Evolutionary conservation across 30 jellyfish, hydroid and myxozoan species (phyloP).

Genomic region (Catostylus mosaicus): DNA sequence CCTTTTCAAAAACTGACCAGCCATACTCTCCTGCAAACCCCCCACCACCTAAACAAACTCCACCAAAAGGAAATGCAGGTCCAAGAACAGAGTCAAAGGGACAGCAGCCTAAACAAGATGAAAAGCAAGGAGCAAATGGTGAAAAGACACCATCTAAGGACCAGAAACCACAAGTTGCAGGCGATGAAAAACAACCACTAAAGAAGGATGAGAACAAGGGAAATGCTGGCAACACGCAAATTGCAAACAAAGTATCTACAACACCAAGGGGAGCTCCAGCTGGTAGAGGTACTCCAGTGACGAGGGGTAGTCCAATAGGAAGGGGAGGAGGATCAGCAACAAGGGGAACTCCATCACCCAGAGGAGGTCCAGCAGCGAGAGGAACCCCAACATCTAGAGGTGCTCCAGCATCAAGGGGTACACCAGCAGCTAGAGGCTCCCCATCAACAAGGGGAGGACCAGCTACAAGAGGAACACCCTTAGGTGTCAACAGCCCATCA

Average conservation of each 20-base stretch:
- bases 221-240: background rate
- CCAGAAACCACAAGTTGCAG: conserved; percentile 2
- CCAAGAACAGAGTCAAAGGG: background rate
- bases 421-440: conserved; percentile 27
- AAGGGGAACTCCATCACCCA: conserved; percentile 9
- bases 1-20: conserved; percentile 57
- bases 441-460: conserved; percentile 12
- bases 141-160: background rate
- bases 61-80: background rate
- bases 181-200: background rate
- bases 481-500: background rate
- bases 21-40: conserved; percentile 55
- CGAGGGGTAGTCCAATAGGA: conserved; percentile 13
- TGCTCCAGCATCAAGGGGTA: conserved; percentile 16
- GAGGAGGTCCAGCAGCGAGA: conserved; percentile 46
- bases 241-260: background rate
- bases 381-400: conserved; percentile 35
- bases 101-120: background rate
- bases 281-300: conserved; percentile 14
- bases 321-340: conserved; percentile 23
- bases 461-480: background rate
- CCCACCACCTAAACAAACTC: conserved; percentile 14
- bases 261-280: conserved; percentile 31
- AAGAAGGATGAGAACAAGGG: background rate
- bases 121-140: conserved; percentile 1